Conservation (phyloP, 2,888 invertebrate genomes). For the Hartigia nigra region DNA sequence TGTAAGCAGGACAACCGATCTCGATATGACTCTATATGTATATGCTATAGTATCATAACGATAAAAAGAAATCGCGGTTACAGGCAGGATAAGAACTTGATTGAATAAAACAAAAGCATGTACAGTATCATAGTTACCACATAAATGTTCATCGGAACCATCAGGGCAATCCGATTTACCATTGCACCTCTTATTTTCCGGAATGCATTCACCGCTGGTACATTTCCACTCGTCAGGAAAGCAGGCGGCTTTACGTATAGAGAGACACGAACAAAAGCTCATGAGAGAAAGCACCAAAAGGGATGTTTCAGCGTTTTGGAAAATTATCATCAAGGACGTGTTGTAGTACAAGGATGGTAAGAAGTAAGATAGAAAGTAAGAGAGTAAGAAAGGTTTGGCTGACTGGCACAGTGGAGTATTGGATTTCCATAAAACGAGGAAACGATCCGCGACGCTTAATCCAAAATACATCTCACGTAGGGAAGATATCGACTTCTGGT, state of each 20-base stretch:
- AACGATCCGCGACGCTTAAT: neutral
- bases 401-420: neutral
- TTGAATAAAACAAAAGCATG: constrained; percentile 27
- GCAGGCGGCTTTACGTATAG: constrained; percentile 49
- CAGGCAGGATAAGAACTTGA: neutral
- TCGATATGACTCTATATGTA: neutral
- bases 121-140: constrained; percentile 52
- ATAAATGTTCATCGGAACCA: constrained; percentile 68
- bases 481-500: neutral
- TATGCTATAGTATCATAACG: neutral
- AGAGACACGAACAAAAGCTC: constrained; percentile 42
- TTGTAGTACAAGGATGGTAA: neutral
- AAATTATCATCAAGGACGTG: neutral
- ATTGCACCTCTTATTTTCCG: constrained; percentile 70
- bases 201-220: constrained; percentile 72
- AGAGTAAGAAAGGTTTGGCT: neutral
- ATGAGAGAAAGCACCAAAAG: neutral
- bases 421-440: neutral
- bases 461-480: neutral
- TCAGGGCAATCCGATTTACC: constrained; percentile 66
- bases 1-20: neutral
- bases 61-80: neutral
- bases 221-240: constrained; percentile 66
- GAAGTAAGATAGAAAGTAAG: neutral
- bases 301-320: neutral